phyloP scores from a whole-genome alignment of 2,888 invertebrate genomes.

The Drosophila pseudotakahashii region DNA sequence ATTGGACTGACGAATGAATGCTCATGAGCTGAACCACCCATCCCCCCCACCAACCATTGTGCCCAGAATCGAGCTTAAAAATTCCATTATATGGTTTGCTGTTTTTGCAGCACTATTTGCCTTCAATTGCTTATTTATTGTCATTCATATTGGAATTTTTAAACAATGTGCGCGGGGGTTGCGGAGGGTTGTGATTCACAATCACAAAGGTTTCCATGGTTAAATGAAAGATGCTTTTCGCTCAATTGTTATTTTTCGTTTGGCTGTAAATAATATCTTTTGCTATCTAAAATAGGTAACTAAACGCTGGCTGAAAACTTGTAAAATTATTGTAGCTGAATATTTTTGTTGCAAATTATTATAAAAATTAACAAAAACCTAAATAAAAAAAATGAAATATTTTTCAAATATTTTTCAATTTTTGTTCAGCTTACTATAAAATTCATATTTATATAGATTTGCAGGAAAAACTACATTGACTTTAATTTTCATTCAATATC shows the following conservation, averaged over 20 bases:
- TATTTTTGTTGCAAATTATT: no score
- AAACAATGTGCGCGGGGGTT: conserved; percentile 1
- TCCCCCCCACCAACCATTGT: not conserved
- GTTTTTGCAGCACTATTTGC: conserved; percentile 53
- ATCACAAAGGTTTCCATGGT: not conserved
- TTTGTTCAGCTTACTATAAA: no score
- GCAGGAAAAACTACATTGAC: no score
- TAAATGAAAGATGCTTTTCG: not conserved
- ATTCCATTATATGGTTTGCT: conserved; percentile 55
- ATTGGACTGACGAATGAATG: conserved; percentile 44
- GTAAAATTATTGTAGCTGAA: no score
- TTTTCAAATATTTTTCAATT: no score
- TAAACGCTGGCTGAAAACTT: no score
- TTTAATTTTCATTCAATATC: no score
- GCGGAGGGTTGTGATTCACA: not conserved
- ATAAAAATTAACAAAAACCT: no score
- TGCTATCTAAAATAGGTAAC: not conserved
- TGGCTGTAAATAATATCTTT: not conserved
- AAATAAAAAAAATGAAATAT: no score
- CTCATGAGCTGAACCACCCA: conserved; percentile 18
- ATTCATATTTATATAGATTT: no score
- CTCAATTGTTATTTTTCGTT: not conserved
- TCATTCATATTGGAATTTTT: conserved; percentile 31
- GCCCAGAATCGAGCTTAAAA: conserved; percentile 37
- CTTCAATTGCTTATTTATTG: conserved; percentile 71